Percentiles rank a stretch among this genome's conserved stretches.
phyloP scores from a whole-genome alignment of 1,140 invertebrate genomes.

The Danaus plexippus region DNA sequence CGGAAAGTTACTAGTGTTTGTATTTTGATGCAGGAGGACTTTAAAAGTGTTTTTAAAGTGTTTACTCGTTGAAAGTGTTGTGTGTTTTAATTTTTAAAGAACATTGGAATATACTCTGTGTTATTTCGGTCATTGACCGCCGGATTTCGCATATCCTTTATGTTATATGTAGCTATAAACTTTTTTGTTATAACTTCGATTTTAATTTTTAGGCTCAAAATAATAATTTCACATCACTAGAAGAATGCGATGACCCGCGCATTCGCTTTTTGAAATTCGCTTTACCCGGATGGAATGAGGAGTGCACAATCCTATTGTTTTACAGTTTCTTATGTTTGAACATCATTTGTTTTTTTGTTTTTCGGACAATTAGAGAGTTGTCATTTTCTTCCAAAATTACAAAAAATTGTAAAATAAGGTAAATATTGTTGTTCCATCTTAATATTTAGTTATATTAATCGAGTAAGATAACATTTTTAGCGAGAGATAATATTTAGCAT shows the following conservation, averaged over 20 bases:
- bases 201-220: conserved; percentile 59
- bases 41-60: conserved; percentile 62
- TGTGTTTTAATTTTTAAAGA: conserved; percentile 58
- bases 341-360: conserved; percentile 72
- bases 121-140: conserved; percentile 73
- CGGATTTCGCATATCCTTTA: conserved; percentile 67
- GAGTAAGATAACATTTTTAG: conserved; percentile 26
- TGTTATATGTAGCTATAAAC: conserved; percentile 50
- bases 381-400: conserved; percentile 71
- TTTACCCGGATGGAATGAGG: conserved; percentile 68
- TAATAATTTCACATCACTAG: conserved; percentile 60
- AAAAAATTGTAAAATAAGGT: conserved; percentile 70
- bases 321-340: conserved; percentile 70
- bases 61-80: conserved; percentile 56
- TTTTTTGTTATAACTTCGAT: conserved; percentile 42
- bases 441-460: conserved; percentile 20
- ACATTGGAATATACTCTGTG: conserved; percentile 64
- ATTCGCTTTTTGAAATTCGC: conserved; percentile 67
- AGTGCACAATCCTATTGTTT: conserved; percentile 68
- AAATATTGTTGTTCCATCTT: conserved; percentile 50
- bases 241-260: conserved; percentile 60
- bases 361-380: conserved; percentile 68
- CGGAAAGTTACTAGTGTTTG: conserved; percentile 67
- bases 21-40: conserved; percentile 49
- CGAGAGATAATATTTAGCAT: conserved; percentile 39